A percentile compares a stretch with the other conserved stretches of the same genome.
Conservation (phyloP, 2,888 invertebrate species). For the Caradrina clavipalpis region DNA sequence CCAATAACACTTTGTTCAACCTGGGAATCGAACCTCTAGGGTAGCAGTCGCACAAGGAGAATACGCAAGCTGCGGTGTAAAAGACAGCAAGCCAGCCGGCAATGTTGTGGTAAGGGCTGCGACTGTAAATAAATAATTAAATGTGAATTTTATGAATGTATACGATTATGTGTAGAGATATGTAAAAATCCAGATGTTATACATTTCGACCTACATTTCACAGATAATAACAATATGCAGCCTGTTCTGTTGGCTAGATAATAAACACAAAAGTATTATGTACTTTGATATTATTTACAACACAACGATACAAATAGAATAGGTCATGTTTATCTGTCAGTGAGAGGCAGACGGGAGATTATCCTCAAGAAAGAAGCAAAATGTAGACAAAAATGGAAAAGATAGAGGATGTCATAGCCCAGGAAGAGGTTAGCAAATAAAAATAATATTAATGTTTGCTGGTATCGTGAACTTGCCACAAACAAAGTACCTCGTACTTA, state of each 20-base stretch:
- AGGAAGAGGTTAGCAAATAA: not conserved
- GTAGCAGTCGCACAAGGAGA: no score
- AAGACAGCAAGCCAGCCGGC: no score
- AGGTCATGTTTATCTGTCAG: not conserved
- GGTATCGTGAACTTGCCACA: not conserved
- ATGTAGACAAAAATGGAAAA: not conserved
- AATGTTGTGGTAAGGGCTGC: no score
- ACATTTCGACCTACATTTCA: constrained; percentile 42
- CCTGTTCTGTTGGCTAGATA: constrained; percentile 25
- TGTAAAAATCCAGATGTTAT: constrained; percentile 31
- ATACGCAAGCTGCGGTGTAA: not conserved
- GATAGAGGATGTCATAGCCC: fast-evolving
- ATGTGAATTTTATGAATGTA: constrained; percentile 7
- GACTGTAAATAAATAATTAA: no score
- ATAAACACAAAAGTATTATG: constrained; percentile 24
- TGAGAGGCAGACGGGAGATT: not conserved
- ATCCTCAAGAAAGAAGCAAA: not conserved
- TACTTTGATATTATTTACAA: constrained; percentile 9
- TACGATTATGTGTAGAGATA: constrained; percentile 3
- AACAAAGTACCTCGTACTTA: not conserved
- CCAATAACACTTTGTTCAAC: no score
- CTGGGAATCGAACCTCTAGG: no score
- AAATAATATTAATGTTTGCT: not conserved
- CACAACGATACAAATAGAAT: constrained; percentile 2
- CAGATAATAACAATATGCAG: constrained; percentile 41